Percentiles rank a stretch among this genome's conserved stretches.
Conservation (phyloP, 2,888 invertebrate genomes). For the Sesamia inferens region DNA sequence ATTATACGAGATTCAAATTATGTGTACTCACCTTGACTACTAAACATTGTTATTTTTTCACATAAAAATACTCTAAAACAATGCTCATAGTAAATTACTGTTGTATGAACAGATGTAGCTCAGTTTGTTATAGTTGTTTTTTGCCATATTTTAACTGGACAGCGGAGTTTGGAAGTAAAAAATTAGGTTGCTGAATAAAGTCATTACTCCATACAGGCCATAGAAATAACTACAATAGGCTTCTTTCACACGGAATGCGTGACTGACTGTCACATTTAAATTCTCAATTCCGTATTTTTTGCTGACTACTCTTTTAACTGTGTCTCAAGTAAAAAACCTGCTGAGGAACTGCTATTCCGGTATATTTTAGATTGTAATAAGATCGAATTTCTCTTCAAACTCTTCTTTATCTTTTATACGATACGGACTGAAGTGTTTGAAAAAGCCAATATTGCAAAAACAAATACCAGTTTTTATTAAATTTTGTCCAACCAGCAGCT, state of each 20-base stretch:
- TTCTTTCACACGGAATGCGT: slow-evolving; percentile 49
- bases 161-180: slow-evolving; percentile 28
- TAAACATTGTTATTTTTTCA: slow-evolving; percentile 63
- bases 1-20: slow-evolving; percentile 46
- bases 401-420: neutral
- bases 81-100: slow-evolving; percentile 50
- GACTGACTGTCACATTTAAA: slow-evolving; percentile 40
- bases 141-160: slow-evolving; percentile 10
- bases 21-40: slow-evolving; percentile 64
- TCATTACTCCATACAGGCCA: slow-evolving; percentile 16
- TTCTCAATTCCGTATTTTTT: slow-evolving; percentile 47
- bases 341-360: slow-evolving; percentile 7
- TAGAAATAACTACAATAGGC: slow-evolving; percentile 43
- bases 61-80: slow-evolving; percentile 52
- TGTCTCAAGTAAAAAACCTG: slow-evolving; percentile 19
- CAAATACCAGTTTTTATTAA: too few relatives aligned
- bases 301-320: slow-evolving; percentile 14
- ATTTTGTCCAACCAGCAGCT: too few relatives aligned
- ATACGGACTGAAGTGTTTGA: neutral
- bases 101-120: slow-evolving; percentile 36
- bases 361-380: slow-evolving; percentile 3
- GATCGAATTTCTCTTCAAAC: neutral
- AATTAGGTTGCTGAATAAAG: slow-evolving; percentile 45
- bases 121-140: slow-evolving; percentile 13
- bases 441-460: neutral